Evolutionary conservation across 2,797 vertebrate genomes (phyloP).

Genomic region (Prunella strophiata): DNA sequence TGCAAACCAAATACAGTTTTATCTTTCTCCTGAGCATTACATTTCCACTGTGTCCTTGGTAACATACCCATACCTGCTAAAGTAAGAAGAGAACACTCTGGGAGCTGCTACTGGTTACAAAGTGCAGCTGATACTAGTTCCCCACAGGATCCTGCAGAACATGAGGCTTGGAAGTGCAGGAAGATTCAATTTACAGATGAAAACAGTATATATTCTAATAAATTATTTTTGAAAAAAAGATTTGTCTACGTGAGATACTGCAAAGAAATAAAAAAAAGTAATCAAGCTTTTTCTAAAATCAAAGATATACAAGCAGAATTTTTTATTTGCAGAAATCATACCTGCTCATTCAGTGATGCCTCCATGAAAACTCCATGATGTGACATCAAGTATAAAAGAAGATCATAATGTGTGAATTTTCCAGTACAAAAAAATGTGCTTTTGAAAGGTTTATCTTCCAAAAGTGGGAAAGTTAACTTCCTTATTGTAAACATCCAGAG

Average conservation of each 20-base stretch:
- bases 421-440: neutral
- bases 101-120: neutral
- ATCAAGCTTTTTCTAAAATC: neutral
- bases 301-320: neutral
- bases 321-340: neutral
- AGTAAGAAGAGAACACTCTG: neutral
- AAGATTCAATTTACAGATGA: neutral
- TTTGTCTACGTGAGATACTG: neutral
- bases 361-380: neutral
- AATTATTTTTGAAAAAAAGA: neutral
- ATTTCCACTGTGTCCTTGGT: neutral
- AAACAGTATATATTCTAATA: neutral
- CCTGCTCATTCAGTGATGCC: neutral
- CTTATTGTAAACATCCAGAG: neutral
- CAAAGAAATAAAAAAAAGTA: neutral
- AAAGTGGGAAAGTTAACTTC: neutral
- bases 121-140: neutral
- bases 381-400: neutral
- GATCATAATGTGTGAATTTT: neutral
- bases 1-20: neutral
- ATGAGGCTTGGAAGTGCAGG: neutral
- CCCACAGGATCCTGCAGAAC: neutral
- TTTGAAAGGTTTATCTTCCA: neutral
- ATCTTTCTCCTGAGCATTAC: neutral
- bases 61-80: neutral